These are phyloP conservation scores for Operophtera brumata DNA, from an alignment of 2,888 invertebrate species.

Conservation along the genomic window DNA sequence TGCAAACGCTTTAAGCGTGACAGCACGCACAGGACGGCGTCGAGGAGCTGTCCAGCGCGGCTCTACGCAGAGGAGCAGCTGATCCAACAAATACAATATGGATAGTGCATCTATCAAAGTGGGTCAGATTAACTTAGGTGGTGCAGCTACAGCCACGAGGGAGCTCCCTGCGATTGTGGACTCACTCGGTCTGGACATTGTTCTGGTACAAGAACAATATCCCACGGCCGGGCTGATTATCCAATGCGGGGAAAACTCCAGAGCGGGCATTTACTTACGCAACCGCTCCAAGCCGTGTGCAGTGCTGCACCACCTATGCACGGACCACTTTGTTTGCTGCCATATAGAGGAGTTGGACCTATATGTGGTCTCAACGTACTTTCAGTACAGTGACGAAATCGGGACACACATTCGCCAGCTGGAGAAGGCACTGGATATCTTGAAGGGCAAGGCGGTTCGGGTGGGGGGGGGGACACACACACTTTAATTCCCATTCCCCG, in stretches of 20 bases:
- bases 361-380: conserved; percentile 20
- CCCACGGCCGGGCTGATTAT: not conserved
- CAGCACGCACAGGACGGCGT: conserved; percentile 28
- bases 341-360: not conserved
- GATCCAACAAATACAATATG: conserved; percentile 13
- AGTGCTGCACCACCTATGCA: conserved; percentile 24
- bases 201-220: conserved; percentile 38
- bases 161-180: conserved; percentile 29
- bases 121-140: conserved; percentile 35
- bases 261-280: conserved; percentile 24
- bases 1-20: conserved; percentile 28
- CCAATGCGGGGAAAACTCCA: conserved; percentile 15
- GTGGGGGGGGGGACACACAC: conserved; percentile 2
- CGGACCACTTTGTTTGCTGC: conserved; percentile 21
- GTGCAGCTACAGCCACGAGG: conserved; percentile 23
- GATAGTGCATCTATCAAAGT: not conserved
- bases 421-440: conserved; percentile 1
- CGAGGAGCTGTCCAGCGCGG: conserved; percentile 28
- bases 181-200: conserved; percentile 23
- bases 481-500: conserved; percentile 1
- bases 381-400: conserved; percentile 19
- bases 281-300: conserved; percentile 10
- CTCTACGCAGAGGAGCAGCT: conserved; percentile 22
- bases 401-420: conserved; percentile 3
- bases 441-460: not conserved